Conservation (phyloP, 2,797 vertebrate genomes). For the Lates japonicus region DNA sequence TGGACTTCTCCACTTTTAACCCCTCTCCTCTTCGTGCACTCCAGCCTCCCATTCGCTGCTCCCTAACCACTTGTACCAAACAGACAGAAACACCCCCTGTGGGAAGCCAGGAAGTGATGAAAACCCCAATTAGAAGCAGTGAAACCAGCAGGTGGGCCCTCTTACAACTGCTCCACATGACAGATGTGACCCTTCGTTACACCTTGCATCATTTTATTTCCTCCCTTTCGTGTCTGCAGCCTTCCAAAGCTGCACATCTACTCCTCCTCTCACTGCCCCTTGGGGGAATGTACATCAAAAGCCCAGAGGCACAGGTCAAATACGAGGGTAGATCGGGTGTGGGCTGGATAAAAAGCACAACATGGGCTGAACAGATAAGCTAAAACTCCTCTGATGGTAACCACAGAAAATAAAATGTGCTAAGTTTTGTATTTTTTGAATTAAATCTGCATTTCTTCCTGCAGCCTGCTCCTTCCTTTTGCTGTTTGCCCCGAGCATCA, state of each 20-base stretch:
- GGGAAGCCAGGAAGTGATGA: constrained; percentile 44
- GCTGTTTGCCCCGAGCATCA: constrained; percentile 32
- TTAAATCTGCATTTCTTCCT: constrained; percentile 32
- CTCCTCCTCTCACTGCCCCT: constrained; percentile 23
- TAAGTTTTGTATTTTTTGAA: constrained; percentile 11
- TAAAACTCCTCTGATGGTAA: constrained; percentile 29
- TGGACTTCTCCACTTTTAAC: constrained; percentile 50
- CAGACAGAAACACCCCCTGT: constrained; percentile 43
- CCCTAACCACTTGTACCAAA: constrained; percentile 39
- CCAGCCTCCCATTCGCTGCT: constrained; percentile 31
- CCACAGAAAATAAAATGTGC: constrained; percentile 33
- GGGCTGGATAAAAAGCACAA: constrained; percentile 27
- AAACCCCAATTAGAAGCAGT: constrained; percentile 66
- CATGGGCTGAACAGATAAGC: constrained; percentile 34
- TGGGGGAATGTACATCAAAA: constrained; percentile 33
- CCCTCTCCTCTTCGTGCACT: constrained; percentile 14
- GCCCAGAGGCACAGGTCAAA: constrained; percentile 50
- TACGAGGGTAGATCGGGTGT: constrained; percentile 28
- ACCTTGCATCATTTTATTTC: constrained; percentile 35
- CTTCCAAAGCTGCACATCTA: constrained; percentile 28
- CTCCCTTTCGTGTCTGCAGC: constrained; percentile 31
- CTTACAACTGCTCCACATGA: constrained; percentile 37
- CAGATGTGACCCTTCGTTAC: constrained; percentile 56
- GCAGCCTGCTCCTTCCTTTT: constrained; percentile 21
- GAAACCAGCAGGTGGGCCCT: constrained; percentile 63